These are phyloP conservation scores for Vulpes vulpes DNA, from an alignment of 2,113 vertebrate species.

Conservation along the genomic window DNA sequence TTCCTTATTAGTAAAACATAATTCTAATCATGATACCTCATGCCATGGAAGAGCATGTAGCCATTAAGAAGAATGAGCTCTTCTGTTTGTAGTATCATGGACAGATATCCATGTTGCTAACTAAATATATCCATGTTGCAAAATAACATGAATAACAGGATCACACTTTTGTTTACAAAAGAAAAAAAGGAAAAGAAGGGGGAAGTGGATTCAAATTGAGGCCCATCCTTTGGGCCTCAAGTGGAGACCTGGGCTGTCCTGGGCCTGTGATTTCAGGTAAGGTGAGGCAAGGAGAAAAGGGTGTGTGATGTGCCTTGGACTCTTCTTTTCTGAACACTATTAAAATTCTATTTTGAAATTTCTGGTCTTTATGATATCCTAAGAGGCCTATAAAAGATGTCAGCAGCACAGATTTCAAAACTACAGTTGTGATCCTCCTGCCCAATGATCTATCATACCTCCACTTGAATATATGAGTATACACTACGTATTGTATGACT, in stretches of 20 bases:
- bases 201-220: neutral
- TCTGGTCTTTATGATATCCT: neutral
- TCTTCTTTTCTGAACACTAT: neutral
- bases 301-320: neutral
- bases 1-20: neutral
- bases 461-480: neutral
- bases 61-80: neutral
- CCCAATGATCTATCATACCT: neutral
- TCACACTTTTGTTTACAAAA: neutral
- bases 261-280: neutral
- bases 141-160: neutral
- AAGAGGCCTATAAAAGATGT: neutral
- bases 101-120: neutral
- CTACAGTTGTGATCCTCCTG: neutral
- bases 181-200: neutral
- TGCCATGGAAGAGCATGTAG: neutral
- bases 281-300: neutral
- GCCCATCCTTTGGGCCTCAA: neutral
- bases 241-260: neutral
- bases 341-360: constrained; percentile 41
- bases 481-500: neutral
- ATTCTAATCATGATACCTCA: neutral
- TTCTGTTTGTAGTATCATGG: neutral
- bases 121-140: neutral
- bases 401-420: neutral